Percentiles rank a stretch among this genome's conserved stretches.
phyloP scores from a whole-genome alignment of 2,113 vertebrate genomes.

The Trematocara macrostoma region DNA sequence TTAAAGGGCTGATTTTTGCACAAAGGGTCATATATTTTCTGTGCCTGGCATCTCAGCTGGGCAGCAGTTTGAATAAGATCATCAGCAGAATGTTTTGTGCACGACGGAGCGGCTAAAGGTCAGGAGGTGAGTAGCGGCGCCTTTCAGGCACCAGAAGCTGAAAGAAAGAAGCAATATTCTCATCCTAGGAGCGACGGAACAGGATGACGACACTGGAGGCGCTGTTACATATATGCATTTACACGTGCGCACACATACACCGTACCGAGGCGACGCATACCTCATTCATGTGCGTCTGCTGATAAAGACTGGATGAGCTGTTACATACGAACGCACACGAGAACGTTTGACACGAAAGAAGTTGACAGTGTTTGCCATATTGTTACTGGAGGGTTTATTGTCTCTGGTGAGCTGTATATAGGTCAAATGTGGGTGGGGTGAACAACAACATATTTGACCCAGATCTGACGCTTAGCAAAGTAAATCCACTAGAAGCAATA shows the following conservation, averaged over 20 bases:
- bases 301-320: slow-evolving; percentile 34
- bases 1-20: slow-evolving; percentile 72
- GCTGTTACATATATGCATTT: slow-evolving; percentile 59
- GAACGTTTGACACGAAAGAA: slow-evolving; percentile 1
- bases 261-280: neutral
- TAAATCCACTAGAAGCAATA: slow-evolving; percentile 65
- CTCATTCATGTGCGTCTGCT: slow-evolving; percentile 7
- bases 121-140: neutral
- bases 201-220: slow-evolving; percentile 33
- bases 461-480: slow-evolving; percentile 17
- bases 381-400: slow-evolving; percentile 23
- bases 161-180: slow-evolving; percentile 54
- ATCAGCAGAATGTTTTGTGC: slow-evolving; percentile 8
- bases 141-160: neutral
- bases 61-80: slow-evolving; percentile 32
- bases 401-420: slow-evolving; percentile 44
- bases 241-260: neutral
- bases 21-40: slow-evolving; percentile 49
- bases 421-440: slow-evolving; percentile 25
- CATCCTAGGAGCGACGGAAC: neutral
- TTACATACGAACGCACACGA: slow-evolving; percentile 23
- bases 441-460: neutral
- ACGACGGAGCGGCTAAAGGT: neutral
- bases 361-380: slow-evolving; percentile 36
- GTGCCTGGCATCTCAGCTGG: slow-evolving; percentile 11